Evolutionary conservation across 2,888 invertebrate genomes (phyloP), one percentile per base, ranked within the genome.

Genomic region (Caenorhabditis japonica): DNA sequence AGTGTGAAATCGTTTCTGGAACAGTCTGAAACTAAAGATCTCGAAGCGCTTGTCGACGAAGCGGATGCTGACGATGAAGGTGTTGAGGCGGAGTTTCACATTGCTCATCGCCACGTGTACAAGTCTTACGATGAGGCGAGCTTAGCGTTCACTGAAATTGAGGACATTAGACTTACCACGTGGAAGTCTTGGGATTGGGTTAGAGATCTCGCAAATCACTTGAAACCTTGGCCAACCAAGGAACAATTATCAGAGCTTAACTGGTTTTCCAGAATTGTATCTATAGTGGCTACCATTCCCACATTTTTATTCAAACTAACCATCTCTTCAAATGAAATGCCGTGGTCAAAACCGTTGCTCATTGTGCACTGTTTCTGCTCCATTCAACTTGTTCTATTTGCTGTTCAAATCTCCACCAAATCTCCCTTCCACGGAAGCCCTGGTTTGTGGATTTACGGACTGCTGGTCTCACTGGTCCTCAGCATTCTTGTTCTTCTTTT

Each of bases 281-380:
- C 60, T 0, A 30, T 62, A 13, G 38, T 56, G 2, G 49, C 64
- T 5, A 83, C 88, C 41, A 91, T 92, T 0, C 87, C 90, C 0
- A 88, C 90, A 77, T 78, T 91, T 19, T 1, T 90, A 0, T 88
- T 92, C 3, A 89, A 89, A 51, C 80, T 91, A 5, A 89, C 91
- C 1, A 88, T 91, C 23, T 92, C 92, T 0, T 89, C 91, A 5
- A 91, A 91, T 17, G 90, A 77, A 30, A 44, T 41, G 49, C 58
- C 71, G 1, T 92, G 92, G 92, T 91, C 91, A 64, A 89, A 91
- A 81, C 86, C 90, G 38, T 87, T 92, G 23, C 90, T 91, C 76
- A 88, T 89, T 39, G 66, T 91, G 1, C 91, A 92, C 80, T 87
- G 90, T 53, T 84, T 90, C 34, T 81, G 89, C 15, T 88, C 90